Percentiles rank a stretch among this genome's conserved stretches.
Conservation (phyloP, 2,888 invertebrate genomes). For the Melieria crassipennis region DNA sequence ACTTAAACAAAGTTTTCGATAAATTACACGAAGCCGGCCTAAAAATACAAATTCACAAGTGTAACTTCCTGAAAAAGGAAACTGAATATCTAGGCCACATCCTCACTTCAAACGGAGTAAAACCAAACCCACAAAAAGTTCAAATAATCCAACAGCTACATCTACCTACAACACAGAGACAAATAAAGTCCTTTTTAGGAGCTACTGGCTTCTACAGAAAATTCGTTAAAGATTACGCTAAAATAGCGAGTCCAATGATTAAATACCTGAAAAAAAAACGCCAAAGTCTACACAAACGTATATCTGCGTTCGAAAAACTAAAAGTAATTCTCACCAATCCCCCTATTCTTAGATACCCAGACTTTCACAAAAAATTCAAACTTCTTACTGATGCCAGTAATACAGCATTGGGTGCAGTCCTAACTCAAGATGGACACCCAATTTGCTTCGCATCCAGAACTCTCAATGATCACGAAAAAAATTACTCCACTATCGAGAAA, state of each 20-base stretch:
- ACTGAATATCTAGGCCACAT: neutral
- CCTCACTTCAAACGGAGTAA: neutral
- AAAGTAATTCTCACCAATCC: neutral
- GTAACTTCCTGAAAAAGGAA: neutral
- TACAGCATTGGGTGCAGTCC: slow-evolving; percentile 16
- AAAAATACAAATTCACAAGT: neutral
- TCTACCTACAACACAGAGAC: neutral
- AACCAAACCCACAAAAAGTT: neutral
- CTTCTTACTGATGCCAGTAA: slow-evolving; percentile 13
- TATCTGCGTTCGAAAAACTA: neutral
- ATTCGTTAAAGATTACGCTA: slow-evolving; percentile 1
- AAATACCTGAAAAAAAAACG: neutral
- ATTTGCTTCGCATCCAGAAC: neutral
- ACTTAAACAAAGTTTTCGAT: neutral
- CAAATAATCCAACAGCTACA: neutral
- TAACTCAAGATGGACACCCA: slow-evolving; percentile 17
- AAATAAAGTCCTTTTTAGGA: slow-evolving; percentile 10
- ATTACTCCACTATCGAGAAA: neutral
- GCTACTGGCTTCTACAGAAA: slow-evolving; percentile 1
- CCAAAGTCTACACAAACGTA: neutral
- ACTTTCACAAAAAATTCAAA: slow-evolving; percentile 9
- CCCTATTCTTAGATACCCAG: slow-evolving; percentile 2
- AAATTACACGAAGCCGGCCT: neutral
- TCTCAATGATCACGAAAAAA: slow-evolving; percentile 9
- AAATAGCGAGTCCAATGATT: neutral